Base-by-base conservation (phyloP, 2,888 invertebrate species). In the Hypercompe scribonia region DNA sequence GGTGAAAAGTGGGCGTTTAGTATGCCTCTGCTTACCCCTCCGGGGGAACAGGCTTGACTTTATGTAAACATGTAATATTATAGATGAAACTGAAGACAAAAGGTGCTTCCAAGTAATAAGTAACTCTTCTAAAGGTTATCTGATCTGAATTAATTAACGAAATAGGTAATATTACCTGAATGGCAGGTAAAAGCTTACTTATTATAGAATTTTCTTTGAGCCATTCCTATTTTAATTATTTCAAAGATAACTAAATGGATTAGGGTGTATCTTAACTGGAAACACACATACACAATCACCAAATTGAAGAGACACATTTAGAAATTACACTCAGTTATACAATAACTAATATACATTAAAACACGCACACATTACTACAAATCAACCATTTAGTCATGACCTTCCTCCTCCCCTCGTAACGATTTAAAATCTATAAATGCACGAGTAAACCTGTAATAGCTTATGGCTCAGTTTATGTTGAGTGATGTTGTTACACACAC, bases 401-500 rank as follows among this genome's bases (percentile, higher is more conserved):
- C 74, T 75, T 3, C 71, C 67, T 31, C 72, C 61, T 39, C 65
- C 61, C 34, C 68, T 39, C 18, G 28, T n/a, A 33, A 0, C 65
- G 66, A 69, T 74, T 73, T 70, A 76, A 75, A 78, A 73, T 74
- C 61, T 74, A 72, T 74, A 76, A 74, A 69, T 61, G 65, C 42
- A 65, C 70, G 67, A 72, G 69, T 72, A 78, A 77, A 71, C 63
- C 67, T 65, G 72, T 65, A 71, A 71, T 70, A 72, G 70, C 70
- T 24, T 50, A 50, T 21, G 58, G 80, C 54, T 80, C 84, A 73
- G 78, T 69, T 72, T 76, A 78, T 50, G 70, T 71, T 75, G 79
- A 85, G 15, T 61, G 68, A 31, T 71, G 71, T 58, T 63, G 71
- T 68, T 68, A 81, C 84, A n/a, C 86, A 83, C 85, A 85, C 86